Percentiles rank a stretch among this genome's conserved stretches.
These are phyloP conservation scores for Aurelia aurita complex sp. Pacific DNA, from an alignment of 30 jellyfish, hydroid and myxozoan genomes.

Conservation along the genomic window DNA sequence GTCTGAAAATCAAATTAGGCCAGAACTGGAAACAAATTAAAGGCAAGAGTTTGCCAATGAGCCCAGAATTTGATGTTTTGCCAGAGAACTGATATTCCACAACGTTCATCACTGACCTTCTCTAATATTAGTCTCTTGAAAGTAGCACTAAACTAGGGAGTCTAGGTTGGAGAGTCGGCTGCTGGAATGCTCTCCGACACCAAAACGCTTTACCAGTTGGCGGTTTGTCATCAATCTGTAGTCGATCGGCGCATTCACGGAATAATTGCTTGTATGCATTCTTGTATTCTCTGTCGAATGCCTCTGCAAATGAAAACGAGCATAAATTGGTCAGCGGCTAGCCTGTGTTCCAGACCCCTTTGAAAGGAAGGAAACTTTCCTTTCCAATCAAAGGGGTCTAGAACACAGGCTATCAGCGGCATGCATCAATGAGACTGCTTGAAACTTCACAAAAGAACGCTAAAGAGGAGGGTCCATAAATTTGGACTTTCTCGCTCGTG, in stretches of 20 bases:
- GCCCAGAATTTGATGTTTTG: too few species aligned
- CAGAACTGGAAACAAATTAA: too few species aligned
- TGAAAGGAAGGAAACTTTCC: too few species aligned
- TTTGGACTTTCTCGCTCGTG: too few species aligned
- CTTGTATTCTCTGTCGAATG: constrained; percentile 97
- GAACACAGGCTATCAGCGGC: too few species aligned
- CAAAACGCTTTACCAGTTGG: constrained; percentile 97
- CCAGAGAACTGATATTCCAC: too few species aligned
- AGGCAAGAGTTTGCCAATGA: too few species aligned
- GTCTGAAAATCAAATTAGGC: too few species aligned
- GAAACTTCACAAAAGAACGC: too few species aligned
- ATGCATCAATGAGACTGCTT: not conserved
- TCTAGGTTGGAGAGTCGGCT: constrained; percentile 98
- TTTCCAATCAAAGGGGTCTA: too few species aligned
- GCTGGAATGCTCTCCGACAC: constrained; percentile 95
- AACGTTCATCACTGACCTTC: not conserved
- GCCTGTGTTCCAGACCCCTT: too few species aligned
- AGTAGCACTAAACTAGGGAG: constrained; percentile 60
- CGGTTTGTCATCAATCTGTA: constrained; percentile 95
- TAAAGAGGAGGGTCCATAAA: too few species aligned
- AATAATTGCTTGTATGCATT: constrained; percentile 78
- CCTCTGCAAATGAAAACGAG: constrained; percentile 68
- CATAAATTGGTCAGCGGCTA: constrained; percentile 1
- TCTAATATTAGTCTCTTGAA: constrained; percentile 2
- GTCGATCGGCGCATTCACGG: constrained; percentile 65